A percentile compares a stretch with the other conserved stretches of the same genome.
These are phyloP conservation scores for Andrena bucephala DNA, from an alignment of 2,888 invertebrate genomes.

Conservation along the genomic window DNA sequence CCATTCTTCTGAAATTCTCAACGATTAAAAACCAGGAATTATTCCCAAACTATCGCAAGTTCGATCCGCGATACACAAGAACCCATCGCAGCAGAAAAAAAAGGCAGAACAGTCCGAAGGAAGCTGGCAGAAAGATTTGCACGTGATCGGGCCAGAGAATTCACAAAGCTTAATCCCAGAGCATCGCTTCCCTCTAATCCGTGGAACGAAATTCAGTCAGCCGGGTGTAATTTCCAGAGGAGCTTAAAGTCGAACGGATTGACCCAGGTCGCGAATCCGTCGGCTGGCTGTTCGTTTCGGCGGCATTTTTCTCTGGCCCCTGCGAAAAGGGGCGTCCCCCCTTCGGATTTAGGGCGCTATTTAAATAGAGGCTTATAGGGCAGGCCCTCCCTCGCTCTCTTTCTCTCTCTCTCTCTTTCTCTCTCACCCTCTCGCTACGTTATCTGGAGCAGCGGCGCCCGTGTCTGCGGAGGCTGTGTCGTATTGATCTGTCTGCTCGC, in stretches of 20 bases:
- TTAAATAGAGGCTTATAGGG: slow-evolving; percentile 80
- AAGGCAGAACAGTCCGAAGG: too few species aligned
- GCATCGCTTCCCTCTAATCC: slow-evolving; percentile 33
- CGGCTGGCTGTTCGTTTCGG: slow-evolving; percentile 38
- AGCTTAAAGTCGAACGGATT: slow-evolving; percentile 46
- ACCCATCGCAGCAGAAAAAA: too few species aligned
- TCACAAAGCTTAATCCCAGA: background rate
- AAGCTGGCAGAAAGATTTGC: background rate
- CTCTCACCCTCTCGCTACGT: slow-evolving; percentile 61
- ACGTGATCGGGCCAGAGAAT: background rate
- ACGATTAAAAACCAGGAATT: background rate
- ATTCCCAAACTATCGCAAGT: background rate
- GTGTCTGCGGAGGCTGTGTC: slow-evolving; percentile 76
- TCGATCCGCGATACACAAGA: too few species aligned
- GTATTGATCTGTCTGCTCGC: slow-evolving; percentile 83
- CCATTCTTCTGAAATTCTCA: background rate
- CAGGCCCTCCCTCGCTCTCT: slow-evolving; percentile 60
- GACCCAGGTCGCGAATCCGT: slow-evolving; percentile 52
- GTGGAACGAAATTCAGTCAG: slow-evolving; percentile 24
- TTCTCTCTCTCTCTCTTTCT: background rate
- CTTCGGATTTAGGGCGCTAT: slow-evolving; percentile 73
- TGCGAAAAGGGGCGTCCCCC: slow-evolving; percentile 27
- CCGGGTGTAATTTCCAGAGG: slow-evolving; percentile 47
- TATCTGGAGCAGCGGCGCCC: slow-evolving; percentile 80
- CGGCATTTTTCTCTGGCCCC: slow-evolving; percentile 20